These are phyloP conservation scores for Choreutis nemorana DNA, from an alignment of 2,888 invertebrate species.

Conservation along the genomic window DNA sequence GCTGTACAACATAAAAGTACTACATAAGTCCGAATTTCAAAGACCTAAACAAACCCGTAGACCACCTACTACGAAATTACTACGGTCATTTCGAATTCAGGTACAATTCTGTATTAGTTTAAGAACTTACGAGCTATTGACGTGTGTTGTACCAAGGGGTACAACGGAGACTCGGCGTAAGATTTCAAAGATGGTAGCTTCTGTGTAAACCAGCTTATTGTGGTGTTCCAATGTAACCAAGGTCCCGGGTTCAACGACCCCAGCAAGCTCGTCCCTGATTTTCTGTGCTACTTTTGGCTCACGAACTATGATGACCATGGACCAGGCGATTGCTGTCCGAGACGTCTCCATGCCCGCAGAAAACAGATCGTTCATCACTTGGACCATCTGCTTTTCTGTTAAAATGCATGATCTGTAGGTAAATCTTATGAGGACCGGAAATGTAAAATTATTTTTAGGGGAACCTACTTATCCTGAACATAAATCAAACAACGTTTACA, in stretches of 20 bases:
- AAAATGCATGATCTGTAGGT: too few species aligned
- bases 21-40: too few species aligned
- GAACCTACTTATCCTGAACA: too few species aligned
- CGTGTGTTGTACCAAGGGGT: slow-evolving; percentile 85
- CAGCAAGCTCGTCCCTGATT: slow-evolving; percentile 79
- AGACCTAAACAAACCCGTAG: too few species aligned
- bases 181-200: slow-evolving; percentile 83
- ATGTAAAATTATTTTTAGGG: too few species aligned
- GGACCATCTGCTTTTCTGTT: slow-evolving; percentile 82
- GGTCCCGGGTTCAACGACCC: slow-evolving; percentile 74
- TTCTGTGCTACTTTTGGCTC: slow-evolving; percentile 75
- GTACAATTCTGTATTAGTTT: too few species aligned
- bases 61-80: too few species aligned
- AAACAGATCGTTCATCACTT: slow-evolving; percentile 86
- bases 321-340: slow-evolving; percentile 83
- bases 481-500: too few species aligned
- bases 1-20: too few species aligned
- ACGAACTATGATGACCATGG: slow-evolving; percentile 81
- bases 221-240: slow-evolving; percentile 78
- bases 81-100: too few species aligned
- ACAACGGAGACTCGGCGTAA: slow-evolving; percentile 81
- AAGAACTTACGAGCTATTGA: slow-evolving; percentile 75
- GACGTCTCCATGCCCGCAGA: slow-evolving; percentile 91
- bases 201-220: slow-evolving; percentile 75
- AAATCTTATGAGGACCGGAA: too few species aligned